A percentile compares a stretch with the other conserved stretches of the same genome.
Evolutionary conservation across 23 tunicate genomes (phyloP).

Genomic region (Clavelina lepadiformis): DNA sequence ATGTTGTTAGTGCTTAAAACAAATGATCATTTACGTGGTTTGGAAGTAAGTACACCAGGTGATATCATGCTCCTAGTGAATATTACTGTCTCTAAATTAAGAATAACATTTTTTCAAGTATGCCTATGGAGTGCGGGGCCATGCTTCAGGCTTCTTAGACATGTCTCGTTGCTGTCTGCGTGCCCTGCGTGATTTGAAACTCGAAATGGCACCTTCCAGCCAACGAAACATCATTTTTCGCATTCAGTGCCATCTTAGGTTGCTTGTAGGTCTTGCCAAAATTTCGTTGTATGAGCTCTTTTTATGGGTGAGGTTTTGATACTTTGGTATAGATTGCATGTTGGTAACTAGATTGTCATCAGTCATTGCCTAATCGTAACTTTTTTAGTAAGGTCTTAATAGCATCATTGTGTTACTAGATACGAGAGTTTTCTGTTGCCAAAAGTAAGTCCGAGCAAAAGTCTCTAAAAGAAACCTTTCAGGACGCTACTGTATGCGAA

Average conservation of each 20-base stretch:
- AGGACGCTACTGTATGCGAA: too few relatives aligned
- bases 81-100: too few relatives aligned
- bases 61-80: neutral
- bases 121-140: slow-evolving; percentile 67
- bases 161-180: slow-evolving; percentile 89
- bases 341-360: too few relatives aligned
- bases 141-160: slow-evolving; percentile 73
- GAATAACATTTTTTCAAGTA: slow-evolving; percentile 19
- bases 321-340: neutral
- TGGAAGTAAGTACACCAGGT: slow-evolving; percentile 41
- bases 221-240: neutral
- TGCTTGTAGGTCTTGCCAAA: slow-evolving; percentile 31
- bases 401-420: too few relatives aligned
- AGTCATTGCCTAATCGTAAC: too few relatives aligned
- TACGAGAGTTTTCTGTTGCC: too few relatives aligned
- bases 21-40: slow-evolving; percentile 79
- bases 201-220: neutral
- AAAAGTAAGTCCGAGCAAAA: too few relatives aligned
- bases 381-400: too few relatives aligned
- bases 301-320: slow-evolving; percentile 60
- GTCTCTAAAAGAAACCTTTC: too few relatives aligned
- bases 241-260: neutral
- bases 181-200: slow-evolving; percentile 39
- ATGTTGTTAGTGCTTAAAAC: slow-evolving; percentile 86
- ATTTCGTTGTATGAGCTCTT: slow-evolving; percentile 44